These are phyloP conservation scores for Prorops nasuta DNA, from an alignment of 1,140 invertebrate genomes.

Conservation along the genomic window DNA sequence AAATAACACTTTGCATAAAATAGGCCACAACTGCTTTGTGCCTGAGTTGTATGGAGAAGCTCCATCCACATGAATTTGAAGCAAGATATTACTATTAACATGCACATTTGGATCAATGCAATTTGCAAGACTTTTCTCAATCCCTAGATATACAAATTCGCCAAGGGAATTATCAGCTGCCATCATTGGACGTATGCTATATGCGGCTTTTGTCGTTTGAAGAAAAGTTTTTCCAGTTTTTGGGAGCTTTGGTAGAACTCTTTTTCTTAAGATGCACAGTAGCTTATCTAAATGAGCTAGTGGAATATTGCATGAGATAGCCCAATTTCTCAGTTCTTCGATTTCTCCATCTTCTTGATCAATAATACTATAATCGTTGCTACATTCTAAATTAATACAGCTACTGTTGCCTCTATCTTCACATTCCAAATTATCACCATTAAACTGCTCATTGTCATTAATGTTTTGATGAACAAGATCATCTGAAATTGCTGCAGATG, in stretches of 20 bases:
- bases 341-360: no score
- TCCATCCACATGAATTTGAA: constrained; percentile 4
- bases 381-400: no score
- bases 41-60: constrained; percentile 5
- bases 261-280: neutral
- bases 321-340: neutral
- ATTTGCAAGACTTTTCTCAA: no score
- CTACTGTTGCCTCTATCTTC: no score
- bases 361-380: no score
- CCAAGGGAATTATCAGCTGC: neutral
- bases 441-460: no score
- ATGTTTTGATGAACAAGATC: no score
- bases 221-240: constrained; percentile 1
- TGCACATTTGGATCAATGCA: constrained; percentile 1
- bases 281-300: constrained; percentile 1
- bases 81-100: neutral
- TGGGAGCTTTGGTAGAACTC: neutral
- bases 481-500: no score
- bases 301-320: neutral
- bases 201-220: neutral
- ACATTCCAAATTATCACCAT: no score
- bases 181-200: neutral
- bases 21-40: constrained; percentile 8
- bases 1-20: constrained; percentile 10
- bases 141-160: constrained; percentile 3